Evolutionary conservation across 53 echinoderm and acorn worm genomes (phyloP).

Genomic region (Antedon mediterranea): DNA sequence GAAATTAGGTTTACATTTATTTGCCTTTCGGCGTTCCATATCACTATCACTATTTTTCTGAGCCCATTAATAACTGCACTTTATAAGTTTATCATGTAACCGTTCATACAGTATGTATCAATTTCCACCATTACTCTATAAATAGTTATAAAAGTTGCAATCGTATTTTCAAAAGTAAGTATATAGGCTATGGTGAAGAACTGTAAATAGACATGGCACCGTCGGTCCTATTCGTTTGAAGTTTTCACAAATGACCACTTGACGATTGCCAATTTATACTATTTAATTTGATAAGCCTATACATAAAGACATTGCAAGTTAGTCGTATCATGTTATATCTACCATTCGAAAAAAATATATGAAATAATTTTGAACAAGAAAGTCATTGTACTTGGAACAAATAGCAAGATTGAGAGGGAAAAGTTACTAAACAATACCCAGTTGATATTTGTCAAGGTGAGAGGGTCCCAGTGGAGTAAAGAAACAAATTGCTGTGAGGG

Average conservation of each 20-base stretch:
- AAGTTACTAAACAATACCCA: neutral
- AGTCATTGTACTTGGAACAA: neutral
- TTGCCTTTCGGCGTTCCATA: too few relatives aligned
- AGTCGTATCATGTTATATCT: neutral
- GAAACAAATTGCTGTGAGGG: neutral
- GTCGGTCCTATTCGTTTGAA: neutral
- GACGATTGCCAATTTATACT: neutral
- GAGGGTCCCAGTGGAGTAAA: neutral
- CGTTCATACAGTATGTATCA: too few relatives aligned
- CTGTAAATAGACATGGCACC: neutral
- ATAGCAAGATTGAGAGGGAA: neutral
- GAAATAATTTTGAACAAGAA: neutral
- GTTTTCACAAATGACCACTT: neutral
- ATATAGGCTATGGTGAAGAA: too few relatives aligned
- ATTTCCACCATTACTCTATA: too few relatives aligned
- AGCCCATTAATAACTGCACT: too few relatives aligned
- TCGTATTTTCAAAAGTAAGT: too few relatives aligned
- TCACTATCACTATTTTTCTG: too few relatives aligned
- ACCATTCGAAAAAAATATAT: neutral
- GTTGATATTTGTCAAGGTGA: neutral
- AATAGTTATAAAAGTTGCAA: too few relatives aligned
- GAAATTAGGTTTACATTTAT: too few relatives aligned
- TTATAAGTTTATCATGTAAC: too few relatives aligned
- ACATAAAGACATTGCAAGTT: neutral
- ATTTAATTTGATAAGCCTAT: neutral